Evolutionary conservation across 2,888 invertebrate genomes (phyloP).

Genomic region (Cactoblastis cactorum): DNA sequence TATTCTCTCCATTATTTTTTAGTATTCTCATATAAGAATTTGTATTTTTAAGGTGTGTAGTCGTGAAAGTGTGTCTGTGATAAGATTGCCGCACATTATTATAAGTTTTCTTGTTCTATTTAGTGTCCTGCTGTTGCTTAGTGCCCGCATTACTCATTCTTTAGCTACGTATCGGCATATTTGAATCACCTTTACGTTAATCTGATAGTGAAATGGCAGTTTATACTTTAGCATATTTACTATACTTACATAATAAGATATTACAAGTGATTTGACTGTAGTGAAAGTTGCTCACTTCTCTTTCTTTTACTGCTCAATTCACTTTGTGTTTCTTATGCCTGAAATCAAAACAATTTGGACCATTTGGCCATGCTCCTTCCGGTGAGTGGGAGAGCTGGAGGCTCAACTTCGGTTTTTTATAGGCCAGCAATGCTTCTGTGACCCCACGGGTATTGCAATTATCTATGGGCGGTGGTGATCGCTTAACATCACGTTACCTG

Average conservation of each 20-base stretch:
- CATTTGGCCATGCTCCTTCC: neutral
- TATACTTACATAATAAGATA: no score
- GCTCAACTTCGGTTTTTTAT: no score
- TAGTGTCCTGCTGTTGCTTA: neutral
- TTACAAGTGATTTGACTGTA: neutral
- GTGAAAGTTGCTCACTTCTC: neutral
- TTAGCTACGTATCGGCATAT: neutral
- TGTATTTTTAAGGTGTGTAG: neutral
- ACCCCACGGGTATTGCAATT: no score
- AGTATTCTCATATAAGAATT: neutral
- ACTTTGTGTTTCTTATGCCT: neutral
- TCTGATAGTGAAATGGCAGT: neutral
- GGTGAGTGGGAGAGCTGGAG: neutral
- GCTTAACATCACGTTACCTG: no score
- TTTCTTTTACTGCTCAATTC: neutral
- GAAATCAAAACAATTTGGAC: neutral
- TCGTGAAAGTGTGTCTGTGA: neutral
- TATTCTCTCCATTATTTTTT: conserved; percentile 31
- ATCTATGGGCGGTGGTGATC: no score
- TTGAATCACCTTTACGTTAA: neutral
- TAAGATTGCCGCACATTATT: neutral
- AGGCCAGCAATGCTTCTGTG: no score
- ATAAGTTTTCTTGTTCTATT: neutral
- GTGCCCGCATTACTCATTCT: conserved; percentile 12
- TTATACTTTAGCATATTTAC: neutral